phyloP scores from a whole-genome alignment of 2,888 invertebrate genomes.

The Tenthredo mesomela region DNA sequence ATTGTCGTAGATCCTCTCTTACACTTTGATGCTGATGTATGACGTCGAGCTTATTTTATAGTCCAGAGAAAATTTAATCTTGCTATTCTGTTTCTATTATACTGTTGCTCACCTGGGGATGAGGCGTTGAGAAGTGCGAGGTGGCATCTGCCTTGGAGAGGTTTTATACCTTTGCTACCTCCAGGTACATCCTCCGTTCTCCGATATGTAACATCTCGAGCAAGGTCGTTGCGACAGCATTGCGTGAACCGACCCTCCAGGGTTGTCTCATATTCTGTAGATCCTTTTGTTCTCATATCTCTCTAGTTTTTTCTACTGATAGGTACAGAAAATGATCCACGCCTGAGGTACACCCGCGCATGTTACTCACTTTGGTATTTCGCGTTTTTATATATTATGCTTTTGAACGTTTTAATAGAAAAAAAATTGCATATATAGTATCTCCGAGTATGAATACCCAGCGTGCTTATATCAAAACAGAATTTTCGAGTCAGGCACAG shows the following conservation, averaged over 20 bases:
- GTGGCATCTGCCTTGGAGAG: constrained; percentile 71
- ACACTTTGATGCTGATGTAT: background rate
- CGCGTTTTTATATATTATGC: background rate
- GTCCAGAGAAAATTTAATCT: background rate
- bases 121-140: constrained; percentile 68
- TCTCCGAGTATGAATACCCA: background rate
- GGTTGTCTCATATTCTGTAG: constrained; percentile 23
- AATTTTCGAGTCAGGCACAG: background rate
- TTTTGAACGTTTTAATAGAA: background rate
- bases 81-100: constrained; percentile 4
- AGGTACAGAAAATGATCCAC: background rate
- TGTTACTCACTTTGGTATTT: background rate
- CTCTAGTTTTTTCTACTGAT: background rate
- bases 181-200: constrained; percentile 66
- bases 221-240: constrained; percentile 73
- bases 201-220: constrained; percentile 74
- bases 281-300: constrained; percentile 29
- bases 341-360: background rate
- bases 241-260: constrained; percentile 57
- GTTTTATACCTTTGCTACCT: constrained; percentile 73
- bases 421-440: background rate
- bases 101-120: constrained; percentile 49
- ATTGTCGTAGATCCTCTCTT: background rate
- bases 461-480: background rate
- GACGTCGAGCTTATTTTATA: background rate